A percentile compares a stretch with the other conserved stretches of the same genome.
Evolutionary conservation across 2,888 invertebrate genomes (phyloP).

Genomic region (Limnephilus marmoratus): DNA sequence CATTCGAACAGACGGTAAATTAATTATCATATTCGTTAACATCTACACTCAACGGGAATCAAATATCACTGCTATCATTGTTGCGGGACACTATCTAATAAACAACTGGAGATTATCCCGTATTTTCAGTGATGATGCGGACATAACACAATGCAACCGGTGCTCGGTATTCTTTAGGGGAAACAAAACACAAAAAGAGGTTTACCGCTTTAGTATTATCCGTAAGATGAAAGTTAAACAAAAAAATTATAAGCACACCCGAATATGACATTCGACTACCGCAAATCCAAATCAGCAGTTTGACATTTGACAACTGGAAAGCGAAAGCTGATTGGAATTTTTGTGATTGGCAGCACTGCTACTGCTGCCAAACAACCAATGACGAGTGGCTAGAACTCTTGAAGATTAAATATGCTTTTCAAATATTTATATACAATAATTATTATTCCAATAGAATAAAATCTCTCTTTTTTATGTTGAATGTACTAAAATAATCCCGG

Average conservation of each 20-base stretch:
- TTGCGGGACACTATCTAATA: conserved; percentile 51
- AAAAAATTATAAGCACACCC: conserved; percentile 51
- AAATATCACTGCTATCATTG: conserved; percentile 57
- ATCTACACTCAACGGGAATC: conserved; percentile 42
- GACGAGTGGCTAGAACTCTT: background rate
- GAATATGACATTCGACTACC: conserved; percentile 56
- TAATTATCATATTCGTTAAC: background rate
- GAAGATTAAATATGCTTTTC: background rate
- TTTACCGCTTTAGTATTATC: conserved; percentile 51
- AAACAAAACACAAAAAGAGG: conserved; percentile 11
- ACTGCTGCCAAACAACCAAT: background rate
- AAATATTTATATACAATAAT: background rate
- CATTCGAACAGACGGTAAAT: conserved; percentile 5
- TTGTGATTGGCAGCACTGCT: conserved; percentile 32
- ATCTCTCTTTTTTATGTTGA: background rate
- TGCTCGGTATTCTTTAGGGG: background rate
- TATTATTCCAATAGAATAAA: background rate
- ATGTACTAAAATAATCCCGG: background rate
- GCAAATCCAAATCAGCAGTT: conserved; percentile 58
- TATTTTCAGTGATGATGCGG: background rate
- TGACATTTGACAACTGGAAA: conserved; percentile 61
- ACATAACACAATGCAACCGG: background rate
- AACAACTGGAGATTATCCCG: conserved; percentile 47
- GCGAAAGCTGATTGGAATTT: conserved; percentile 26
- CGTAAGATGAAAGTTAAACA: conserved; percentile 53